Evolutionary conservation across 2,888 invertebrate species (phyloP), one percentile per base, ranked within the genome.

Genomic region (Dynastes tityus): DNA sequence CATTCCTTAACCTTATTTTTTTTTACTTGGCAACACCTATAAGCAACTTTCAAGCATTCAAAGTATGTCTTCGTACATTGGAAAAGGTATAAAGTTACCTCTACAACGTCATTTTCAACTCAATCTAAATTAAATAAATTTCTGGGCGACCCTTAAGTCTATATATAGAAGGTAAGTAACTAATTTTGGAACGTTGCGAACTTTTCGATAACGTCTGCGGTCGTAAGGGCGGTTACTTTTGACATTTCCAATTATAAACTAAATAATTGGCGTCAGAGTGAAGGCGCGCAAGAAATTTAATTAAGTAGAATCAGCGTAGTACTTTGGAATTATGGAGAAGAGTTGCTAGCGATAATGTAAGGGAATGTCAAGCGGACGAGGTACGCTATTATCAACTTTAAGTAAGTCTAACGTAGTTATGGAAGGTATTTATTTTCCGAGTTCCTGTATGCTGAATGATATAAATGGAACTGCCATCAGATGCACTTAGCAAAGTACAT

Each of bases 211-310:
- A 71, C 49, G 68, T 77, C 63, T 53, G 71, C 29, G 63, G 63
- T 22, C 40, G 71, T 63, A 70, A 77, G 63, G 71, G 64, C 8
- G 68, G 51, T 70, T 70, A 71, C 71, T 71, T 77, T 77, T 77
- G 77, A 77, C 77, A 71, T 77, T 71, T 77, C 65, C 76, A 65
- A 76, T 76, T 76, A 76, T 76, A 76, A 76, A 76, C 76, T 76
- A 65, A 64, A 67, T 76, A 53, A 76, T 67, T 67, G 65, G 61
- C 53, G 49, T 64, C 29, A n/a, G 37, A 37, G 16, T n/a, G 51
- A 58, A 73, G 73, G 37, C 58, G 58, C 11, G 58, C 32, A 32
- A 58, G 22, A 73, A 73, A 73, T 73, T 73, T 73, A 73, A 73
- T 73, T 73, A 32, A 5, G 32, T 32, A 73, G 73, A 55, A 73